phyloP scores from a whole-genome alignment of 2,797 vertebrate species.

The Xiphophorus birchmanni region DNA sequence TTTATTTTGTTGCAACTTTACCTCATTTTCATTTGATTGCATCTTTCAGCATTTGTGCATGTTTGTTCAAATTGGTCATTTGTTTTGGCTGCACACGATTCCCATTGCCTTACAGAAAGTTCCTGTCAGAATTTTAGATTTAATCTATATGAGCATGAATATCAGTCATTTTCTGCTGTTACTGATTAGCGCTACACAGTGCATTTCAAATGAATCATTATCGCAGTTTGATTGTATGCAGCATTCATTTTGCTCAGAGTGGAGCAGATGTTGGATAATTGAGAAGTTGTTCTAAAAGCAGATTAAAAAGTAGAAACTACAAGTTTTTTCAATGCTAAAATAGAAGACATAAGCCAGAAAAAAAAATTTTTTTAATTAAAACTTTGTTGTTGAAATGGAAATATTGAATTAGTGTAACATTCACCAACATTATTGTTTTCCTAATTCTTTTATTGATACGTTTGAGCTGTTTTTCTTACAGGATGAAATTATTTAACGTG shows the following conservation, averaged over 20 bases:
- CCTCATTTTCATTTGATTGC: constrained; percentile 30
- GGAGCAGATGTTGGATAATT: neutral
- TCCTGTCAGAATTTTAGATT: neutral
- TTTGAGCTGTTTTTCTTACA: neutral
- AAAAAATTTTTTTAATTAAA: neutral
- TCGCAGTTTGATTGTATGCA: neutral
- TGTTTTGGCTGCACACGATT: constrained; percentile 49
- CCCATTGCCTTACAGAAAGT: constrained; percentile 25
- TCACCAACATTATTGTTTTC: neutral
- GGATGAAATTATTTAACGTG: neutral
- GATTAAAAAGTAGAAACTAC: neutral
- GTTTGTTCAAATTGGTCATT: constrained; percentile 44
- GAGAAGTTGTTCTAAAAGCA: neutral
- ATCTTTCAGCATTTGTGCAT: constrained; percentile 48
- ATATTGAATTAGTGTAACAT: neutral
- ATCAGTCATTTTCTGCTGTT: neutral
- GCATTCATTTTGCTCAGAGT: neutral
- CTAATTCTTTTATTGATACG: neutral
- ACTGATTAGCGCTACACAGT: neutral
- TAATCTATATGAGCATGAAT: neutral
- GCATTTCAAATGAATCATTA: neutral
- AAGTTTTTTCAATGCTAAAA: neutral
- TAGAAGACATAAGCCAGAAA: neutral
- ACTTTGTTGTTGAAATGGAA: neutral
- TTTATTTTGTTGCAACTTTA: constrained; percentile 36